phyloP scores from a whole-genome alignment of 2,113 vertebrate genomes.

The Excalfactoria chinensis region DNA sequence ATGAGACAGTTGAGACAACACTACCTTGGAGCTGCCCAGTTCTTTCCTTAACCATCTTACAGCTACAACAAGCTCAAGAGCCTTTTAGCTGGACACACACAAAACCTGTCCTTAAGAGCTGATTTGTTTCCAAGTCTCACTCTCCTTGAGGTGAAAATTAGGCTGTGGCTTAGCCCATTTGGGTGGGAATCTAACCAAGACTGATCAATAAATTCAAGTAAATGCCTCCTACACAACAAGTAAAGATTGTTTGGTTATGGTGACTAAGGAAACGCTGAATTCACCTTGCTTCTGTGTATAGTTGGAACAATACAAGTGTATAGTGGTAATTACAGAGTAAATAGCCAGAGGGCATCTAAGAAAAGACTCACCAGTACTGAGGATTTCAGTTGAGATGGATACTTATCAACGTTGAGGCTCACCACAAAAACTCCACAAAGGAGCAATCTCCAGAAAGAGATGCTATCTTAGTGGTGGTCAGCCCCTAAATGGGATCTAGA shows the following conservation, averaged over 20 bases:
- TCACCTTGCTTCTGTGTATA: neutral
- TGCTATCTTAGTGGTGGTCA: too few species aligned
- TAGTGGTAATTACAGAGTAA: too few species aligned
- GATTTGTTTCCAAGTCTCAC: neutral
- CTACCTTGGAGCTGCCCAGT: neutral
- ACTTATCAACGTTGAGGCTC: too few species aligned
- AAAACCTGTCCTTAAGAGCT: neutral
- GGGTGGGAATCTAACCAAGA: neutral
- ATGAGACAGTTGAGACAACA: neutral
- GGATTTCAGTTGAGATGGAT: too few species aligned
- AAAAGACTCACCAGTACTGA: too few species aligned
- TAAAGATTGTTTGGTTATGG: neutral
- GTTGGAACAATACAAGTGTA: too few species aligned
- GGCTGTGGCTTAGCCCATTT: neutral
- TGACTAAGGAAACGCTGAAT: neutral
- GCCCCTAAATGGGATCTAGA: too few species aligned
- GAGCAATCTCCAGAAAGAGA: too few species aligned
- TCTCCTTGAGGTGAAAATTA: neutral
- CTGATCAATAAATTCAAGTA: neutral
- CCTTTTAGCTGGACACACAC: rapidly evolving
- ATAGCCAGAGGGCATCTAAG: too few species aligned
- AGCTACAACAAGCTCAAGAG: rapidly evolving
- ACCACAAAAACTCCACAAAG: too few species aligned
- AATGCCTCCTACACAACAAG: neutral
- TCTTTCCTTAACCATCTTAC: neutral